A percentile compares a stretch with the other conserved stretches of the same genome.
These are phyloP conservation scores for Ormyrus thymus DNA, from an alignment of 2,888 invertebrate genomes.

Conservation along the genomic window DNA sequence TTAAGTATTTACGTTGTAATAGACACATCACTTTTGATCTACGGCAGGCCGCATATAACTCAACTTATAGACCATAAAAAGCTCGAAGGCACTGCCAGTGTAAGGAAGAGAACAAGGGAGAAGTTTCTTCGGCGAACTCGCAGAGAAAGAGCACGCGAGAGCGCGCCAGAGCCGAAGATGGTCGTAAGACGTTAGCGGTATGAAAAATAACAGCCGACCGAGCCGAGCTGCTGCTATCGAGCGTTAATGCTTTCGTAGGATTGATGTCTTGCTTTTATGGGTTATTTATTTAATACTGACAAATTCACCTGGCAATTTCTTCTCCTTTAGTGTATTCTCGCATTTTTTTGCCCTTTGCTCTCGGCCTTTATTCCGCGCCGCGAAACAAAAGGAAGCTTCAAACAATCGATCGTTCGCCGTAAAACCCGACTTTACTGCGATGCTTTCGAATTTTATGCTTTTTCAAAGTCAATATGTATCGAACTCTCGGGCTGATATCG, in stretches of 20 bases:
- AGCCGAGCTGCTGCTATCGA: conserved; percentile 66
- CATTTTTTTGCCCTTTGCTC: conserved; percentile 20
- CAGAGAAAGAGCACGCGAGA: conserved; percentile 46
- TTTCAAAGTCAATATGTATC: conserved; percentile 37
- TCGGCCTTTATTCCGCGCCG: conserved; percentile 16
- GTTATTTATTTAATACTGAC: conserved; percentile 75
- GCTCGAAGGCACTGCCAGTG: conserved; percentile 63
- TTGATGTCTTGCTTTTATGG: conserved; percentile 74
- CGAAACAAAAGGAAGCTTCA: conserved; percentile 39
- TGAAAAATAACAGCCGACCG: conserved; percentile 73
- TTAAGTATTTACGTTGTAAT: conserved; percentile 71
- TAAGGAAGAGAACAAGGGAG: conserved; percentile 58
- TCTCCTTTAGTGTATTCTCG: conserved; percentile 42
- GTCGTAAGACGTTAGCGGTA: conserved; percentile 69
- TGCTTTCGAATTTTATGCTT: conserved; percentile 15
- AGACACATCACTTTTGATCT: conserved; percentile 74
- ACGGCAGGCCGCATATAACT: conserved; percentile 68
- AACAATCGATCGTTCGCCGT: conserved; percentile 38
- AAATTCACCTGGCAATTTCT: conserved; percentile 66
- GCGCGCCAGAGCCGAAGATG: conserved; percentile 55
- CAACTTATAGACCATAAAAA: conserved; percentile 72
- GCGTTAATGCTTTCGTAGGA: conserved; percentile 73
- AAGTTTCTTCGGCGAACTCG: conserved; percentile 59
- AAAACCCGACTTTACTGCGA: conserved; percentile 30
- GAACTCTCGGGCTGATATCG: conserved; percentile 31